These are phyloP conservation scores for Parascotia fuliginaria DNA, from an alignment of 2,888 invertebrate genomes.

Conservation along the genomic window DNA sequence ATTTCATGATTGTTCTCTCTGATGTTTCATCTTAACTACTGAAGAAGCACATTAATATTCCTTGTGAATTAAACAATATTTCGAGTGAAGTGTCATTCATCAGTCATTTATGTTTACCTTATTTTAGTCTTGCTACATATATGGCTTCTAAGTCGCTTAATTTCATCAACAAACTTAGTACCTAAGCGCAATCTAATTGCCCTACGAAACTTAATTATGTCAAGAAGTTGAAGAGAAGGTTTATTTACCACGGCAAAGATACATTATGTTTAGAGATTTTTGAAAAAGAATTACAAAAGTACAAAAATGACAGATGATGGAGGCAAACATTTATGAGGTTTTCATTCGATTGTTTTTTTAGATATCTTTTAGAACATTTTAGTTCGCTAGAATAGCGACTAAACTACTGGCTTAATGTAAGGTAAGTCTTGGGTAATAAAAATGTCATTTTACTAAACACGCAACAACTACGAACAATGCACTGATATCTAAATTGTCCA, in stretches of 20 bases:
- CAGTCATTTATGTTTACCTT: conserved; percentile 7
- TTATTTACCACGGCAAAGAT: no score
- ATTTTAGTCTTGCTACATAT: neutral
- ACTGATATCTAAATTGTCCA: neutral
- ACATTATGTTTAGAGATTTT: no score
- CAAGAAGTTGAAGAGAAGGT: no score
- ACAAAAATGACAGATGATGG: no score
- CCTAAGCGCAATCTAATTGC: conserved; percentile 7
- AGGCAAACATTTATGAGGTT: no score
- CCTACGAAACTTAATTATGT: conserved; percentile 1
- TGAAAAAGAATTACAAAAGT: no score
- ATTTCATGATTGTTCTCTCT: no score
- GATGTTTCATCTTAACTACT: neutral
- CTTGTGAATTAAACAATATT: conserved; percentile 3
- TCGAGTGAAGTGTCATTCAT: neutral
- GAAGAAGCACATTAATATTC: conserved; percentile 8
- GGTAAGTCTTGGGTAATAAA: conserved; percentile 8
- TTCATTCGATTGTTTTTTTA: no score
- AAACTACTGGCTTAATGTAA: no score
- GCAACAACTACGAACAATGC: neutral
- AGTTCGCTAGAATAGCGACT: no score
- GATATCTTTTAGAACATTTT: no score
- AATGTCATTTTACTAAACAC: conserved; percentile 4
- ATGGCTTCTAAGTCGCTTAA: conserved; percentile 2
- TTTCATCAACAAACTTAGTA: conserved; percentile 15